Base-by-base conservation (phyloP, 1,140 invertebrate genomes). In the Phymastichus coffea region DNA sequence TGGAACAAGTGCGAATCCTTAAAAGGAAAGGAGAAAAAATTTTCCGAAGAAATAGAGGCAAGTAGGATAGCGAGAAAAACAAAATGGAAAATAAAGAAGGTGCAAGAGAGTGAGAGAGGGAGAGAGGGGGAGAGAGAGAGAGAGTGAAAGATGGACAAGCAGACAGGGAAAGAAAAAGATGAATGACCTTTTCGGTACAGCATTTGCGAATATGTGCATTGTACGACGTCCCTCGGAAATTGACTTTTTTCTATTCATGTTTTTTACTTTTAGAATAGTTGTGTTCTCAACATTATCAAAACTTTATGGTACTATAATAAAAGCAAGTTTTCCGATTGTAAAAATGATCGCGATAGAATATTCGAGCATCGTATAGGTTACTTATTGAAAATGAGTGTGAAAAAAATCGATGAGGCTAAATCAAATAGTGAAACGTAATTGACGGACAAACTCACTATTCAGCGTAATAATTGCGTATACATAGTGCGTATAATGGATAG, bases 1-100 rank as follows among this genome's bases (percentile, higher is more conserved):
- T 58, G 55, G 48, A 64, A 63, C 53, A 56, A 61, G 44, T 23
- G 30, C 59, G 49, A 56, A 46, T 63, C 53, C 66, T 68, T 66
- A 61, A 57, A 28, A 57, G 33, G 48, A 61, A 57, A 57, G 44
- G 35, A 61, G 46, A 57, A 54, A 43, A 55, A 48, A 56, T n/a
- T 14, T 12, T 7, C 10, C 47, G 15, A 49, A 40, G 37, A 57
- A 51, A 44, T 28, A 44, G 49, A n/a, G 57, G 61, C 23, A 47
- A 63, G 53, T 40, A 60, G 17, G 55, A 43, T 33, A 51, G 43
- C 19, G 30, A 63, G n/a, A n/a, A n/a, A n/a, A n/a, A n/a, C n/a
- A n/a, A n/a, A n/a, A n/a, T n/a, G n/a, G n/a, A n/a, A n/a, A n/a
- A n/a, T n/a, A n/a, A 63, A 64, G 54, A 60, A 63, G 48, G 28